Conservation (phyloP, 2,888 invertebrate genomes). For the Leptinotarsa rubiginosa region DNA sequence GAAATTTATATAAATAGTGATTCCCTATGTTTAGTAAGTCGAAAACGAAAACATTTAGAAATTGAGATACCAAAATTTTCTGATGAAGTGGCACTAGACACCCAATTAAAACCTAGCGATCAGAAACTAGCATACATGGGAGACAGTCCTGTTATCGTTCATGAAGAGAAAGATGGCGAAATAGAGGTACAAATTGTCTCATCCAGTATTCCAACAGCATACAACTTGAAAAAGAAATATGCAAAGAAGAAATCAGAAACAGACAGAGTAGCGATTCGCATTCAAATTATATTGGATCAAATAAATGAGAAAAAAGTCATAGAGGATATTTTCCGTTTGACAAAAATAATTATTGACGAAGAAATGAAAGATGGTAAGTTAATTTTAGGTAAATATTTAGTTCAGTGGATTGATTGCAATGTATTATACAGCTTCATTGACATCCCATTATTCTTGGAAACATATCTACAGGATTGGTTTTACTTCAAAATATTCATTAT, state of each 20-base stretch:
- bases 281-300: constrained; percentile 73
- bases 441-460: too few relatives aligned
- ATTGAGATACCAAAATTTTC: background rate
- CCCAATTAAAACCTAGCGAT: background rate
- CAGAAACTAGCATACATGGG: constrained; percentile 51
- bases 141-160: constrained; percentile 50
- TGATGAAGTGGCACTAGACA: background rate
- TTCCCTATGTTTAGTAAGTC: background rate
- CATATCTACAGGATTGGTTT: too few relatives aligned
- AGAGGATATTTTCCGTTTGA: constrained; percentile 68
- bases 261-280: constrained; percentile 68
- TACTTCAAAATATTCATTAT: too few relatives aligned
- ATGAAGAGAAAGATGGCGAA: constrained; percentile 54
- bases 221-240: constrained; percentile 29
- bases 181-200: constrained; percentile 61
- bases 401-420: too few relatives aligned
- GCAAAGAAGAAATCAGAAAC: constrained; percentile 52
- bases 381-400: background rate
- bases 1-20: constrained; percentile 29
- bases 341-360: constrained; percentile 68
- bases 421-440: too few relatives aligned
- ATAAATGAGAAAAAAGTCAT: constrained; percentile 73
- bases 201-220: constrained; percentile 55
- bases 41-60: constrained; percentile 1
- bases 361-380: constrained; percentile 52